These are phyloP conservation scores for Todus mexicanus DNA, from an alignment of 2,797 vertebrate genomes.

Conservation along the genomic window DNA sequence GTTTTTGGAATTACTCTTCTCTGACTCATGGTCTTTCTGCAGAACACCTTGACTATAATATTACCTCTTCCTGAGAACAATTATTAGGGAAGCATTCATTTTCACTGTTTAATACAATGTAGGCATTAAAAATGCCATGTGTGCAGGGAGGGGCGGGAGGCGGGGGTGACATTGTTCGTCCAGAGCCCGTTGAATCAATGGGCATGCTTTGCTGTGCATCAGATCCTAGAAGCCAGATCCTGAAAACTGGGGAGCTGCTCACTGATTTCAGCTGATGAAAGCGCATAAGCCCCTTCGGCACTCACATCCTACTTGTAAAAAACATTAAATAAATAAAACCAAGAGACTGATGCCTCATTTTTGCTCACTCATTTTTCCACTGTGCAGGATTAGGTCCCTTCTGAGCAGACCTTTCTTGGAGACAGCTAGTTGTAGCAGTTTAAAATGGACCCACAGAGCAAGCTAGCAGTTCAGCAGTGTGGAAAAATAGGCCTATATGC, in stretches of 20 bases:
- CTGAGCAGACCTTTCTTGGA: background rate
- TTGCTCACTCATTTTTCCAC: background rate
- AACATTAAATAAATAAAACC: too few relatives aligned
- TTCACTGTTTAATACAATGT: background rate
- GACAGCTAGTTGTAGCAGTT: background rate
- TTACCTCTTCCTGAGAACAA: conserved; percentile 2
- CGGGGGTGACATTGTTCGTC: background rate
- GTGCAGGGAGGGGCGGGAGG: background rate
- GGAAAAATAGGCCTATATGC: accelerated
- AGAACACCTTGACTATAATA: background rate
- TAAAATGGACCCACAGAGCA: background rate
- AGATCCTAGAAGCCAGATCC: background rate
- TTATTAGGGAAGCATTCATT: conserved; percentile 4
- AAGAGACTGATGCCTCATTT: background rate
- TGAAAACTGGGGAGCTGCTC: background rate
- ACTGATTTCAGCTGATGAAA: background rate
- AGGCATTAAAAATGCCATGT: background rate
- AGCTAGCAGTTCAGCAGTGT: background rate
- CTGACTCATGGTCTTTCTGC: conserved; percentile 38
- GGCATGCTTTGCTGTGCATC: background rate
- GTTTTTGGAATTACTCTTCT: conserved; percentile 15
- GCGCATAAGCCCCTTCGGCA: background rate
- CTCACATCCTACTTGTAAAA: background rate
- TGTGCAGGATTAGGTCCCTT: background rate
- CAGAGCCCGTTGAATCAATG: background rate